Evolutionary conservation across 2,888 invertebrate species (phyloP).

Genomic region (Heliconius ismenius): DNA sequence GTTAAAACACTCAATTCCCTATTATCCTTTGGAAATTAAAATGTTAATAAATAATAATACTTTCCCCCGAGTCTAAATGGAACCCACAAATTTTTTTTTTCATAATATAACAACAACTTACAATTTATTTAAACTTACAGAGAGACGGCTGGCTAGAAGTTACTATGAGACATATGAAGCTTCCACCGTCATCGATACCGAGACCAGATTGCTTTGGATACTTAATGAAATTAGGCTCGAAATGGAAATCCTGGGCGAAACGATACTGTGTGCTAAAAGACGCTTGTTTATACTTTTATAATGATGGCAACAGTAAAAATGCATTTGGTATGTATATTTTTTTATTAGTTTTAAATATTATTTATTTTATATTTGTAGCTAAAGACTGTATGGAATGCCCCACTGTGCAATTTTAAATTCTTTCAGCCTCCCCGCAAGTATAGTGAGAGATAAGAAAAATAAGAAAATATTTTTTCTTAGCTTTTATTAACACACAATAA

Average conservation of each 20-base stretch:
- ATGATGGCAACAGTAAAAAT: constrained; percentile 91
- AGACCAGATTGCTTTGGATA: constrained; percentile 97
- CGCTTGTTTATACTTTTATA: constrained; percentile 96
- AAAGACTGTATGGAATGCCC: too few relatives aligned
- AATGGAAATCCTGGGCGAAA: constrained; percentile 94
- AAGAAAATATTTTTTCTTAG: not conserved
- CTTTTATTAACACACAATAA: not conserved
- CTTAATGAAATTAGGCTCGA: constrained; percentile 91
- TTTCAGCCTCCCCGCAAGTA: too few relatives aligned
- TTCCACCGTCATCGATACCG: constrained; percentile 89
- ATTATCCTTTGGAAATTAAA: too few relatives aligned
- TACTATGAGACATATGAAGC: constrained; percentile 89
- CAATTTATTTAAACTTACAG: constrained; percentile 52
- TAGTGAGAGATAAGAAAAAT: not conserved
- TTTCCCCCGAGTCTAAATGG: not conserved
- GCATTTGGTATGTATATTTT: constrained; percentile 87
- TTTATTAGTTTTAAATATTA: not conserved
- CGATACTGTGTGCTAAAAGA: constrained; percentile 97
- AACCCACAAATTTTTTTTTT: not conserved
- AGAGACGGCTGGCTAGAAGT: constrained; percentile 81
- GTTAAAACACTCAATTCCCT: too few relatives aligned
- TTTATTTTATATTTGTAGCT: not conserved
- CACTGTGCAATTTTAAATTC: not conserved
- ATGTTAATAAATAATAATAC: not conserved
- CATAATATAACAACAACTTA: not conserved